Percentiles rank a stretch among this genome's conserved stretches.
phyloP scores from a whole-genome alignment of 1,140 invertebrate species.

The Bactericera cockerelli region DNA sequence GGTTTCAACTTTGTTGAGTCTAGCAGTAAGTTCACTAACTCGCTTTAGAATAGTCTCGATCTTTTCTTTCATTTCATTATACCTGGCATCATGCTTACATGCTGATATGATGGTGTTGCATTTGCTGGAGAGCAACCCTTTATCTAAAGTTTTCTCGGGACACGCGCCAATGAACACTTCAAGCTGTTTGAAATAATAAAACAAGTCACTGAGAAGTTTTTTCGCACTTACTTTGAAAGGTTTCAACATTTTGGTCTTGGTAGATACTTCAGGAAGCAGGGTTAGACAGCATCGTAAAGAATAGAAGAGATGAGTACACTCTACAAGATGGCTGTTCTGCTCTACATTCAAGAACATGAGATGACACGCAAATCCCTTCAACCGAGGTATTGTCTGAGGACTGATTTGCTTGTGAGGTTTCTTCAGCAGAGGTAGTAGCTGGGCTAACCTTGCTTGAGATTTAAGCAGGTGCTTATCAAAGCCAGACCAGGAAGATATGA shows the following conservation, averaged over 20 bases:
- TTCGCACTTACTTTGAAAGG: slow-evolving; percentile 13
- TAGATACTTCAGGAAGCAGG: not conserved
- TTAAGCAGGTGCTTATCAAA: slow-evolving; percentile 62
- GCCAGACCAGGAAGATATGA: slow-evolving; percentile 47
- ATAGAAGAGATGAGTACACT: not conserved
- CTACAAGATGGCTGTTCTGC: not conserved
- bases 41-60: not conserved
- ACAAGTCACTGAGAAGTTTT: slow-evolving; percentile 32
- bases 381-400: slow-evolving; percentile 60
- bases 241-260: not conserved
- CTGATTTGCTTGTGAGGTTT: slow-evolving; percentile 60
- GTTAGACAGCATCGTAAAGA: not conserved
- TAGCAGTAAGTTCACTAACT: not conserved
- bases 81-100: slow-evolving; percentile 16
- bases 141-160: slow-evolving; percentile 29
- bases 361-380: slow-evolving; percentile 61
- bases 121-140: not conserved
- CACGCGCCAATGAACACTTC: slow-evolving; percentile 40
- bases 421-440: slow-evolving; percentile 43
- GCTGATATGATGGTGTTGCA: slow-evolving; percentile 4
- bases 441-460: slow-evolving; percentile 47
- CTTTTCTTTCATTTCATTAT: not conserved
- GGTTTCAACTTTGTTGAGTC: slow-evolving; percentile 4
- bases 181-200: slow-evolving; percentile 40
- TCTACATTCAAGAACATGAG: slow-evolving; percentile 30